Evolutionary conservation across 2,888 invertebrate species (phyloP), one percentile per base, ranked within the genome.

Genomic region (Myopa tessellatipennis): DNA sequence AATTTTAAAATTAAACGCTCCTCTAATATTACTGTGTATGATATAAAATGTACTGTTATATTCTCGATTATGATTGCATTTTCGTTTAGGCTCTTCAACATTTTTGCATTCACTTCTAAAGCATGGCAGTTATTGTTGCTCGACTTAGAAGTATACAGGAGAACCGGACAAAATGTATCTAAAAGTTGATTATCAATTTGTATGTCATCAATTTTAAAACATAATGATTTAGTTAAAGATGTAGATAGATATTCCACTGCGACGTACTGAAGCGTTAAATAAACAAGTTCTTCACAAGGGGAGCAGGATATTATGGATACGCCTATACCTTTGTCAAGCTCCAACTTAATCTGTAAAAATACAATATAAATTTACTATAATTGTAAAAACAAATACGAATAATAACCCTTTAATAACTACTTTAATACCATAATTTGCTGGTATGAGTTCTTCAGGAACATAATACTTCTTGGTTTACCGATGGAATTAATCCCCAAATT

Each of bases 31-130:
- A 98, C 90, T 60, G 95, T 95, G 78, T 98, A 91, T 76, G 96
- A 96, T 74, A 95, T 94, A 76, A 98, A 90, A 80, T 94, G 93
- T 16, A 98, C 91, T 34, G 95, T 93, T 78, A 98, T 90, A 88
- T 97, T 95, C 90, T 95, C 94, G 90, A 96, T 96, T 86, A 96
- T 96, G 82, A 95, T 93, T 3, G 97, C 96, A 90, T 97, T 95
- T 89, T 94, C 92, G 79, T 92, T 91, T 26, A 91, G 90, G 88
- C 93, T 92, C 45, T 94, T 93, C 80, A 94, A 90, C 85, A 95
- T 92, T 89, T 97, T 95, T 4, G 94, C 91, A 26, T 94, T 93
- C 73, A 98, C 91, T 84, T 94, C 93, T 82, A 98, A 91, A 10
- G 96, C 96, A 52, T 96, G 76, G 4, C 67, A 34, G 76, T 91